Percentiles rank a stretch among this genome's conserved stretches.
phyloP scores from a whole-genome alignment of 1,140 invertebrate genomes.

The Sesamia nonagrioides region DNA sequence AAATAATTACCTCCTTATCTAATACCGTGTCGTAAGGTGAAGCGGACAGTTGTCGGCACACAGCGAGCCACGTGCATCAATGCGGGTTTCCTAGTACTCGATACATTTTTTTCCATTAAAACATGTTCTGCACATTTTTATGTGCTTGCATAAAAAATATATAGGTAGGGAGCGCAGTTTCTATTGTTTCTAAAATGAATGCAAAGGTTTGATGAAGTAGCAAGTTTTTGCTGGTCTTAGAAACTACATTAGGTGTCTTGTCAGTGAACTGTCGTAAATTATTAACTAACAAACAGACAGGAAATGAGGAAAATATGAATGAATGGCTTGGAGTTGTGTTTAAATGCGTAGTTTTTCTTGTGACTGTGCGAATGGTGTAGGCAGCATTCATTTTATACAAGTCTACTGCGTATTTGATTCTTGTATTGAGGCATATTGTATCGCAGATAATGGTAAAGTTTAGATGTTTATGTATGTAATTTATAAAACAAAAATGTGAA shows the following conservation, averaged over 20 bases:
- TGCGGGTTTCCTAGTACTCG: slow-evolving; percentile 49
- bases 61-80: slow-evolving; percentile 32
- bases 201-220: background rate
- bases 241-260: background rate
- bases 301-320: slow-evolving; percentile 21
- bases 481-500: too few species aligned
- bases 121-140: slow-evolving; percentile 32
- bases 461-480: too few species aligned
- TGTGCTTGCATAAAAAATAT: background rate
- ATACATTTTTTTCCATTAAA: slow-evolving; percentile 47
- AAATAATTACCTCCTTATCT: slow-evolving; percentile 20
- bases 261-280: slow-evolving; percentile 8
- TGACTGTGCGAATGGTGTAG: background rate
- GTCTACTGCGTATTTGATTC: background rate
- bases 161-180: background rate
- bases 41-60: slow-evolving; percentile 13
- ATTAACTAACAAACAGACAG: background rate
- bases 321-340: background rate
- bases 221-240: background rate
- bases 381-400: background rate
- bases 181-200: slow-evolving; percentile 15
- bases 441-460: too few species aligned
- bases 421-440: too few species aligned
- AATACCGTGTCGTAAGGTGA: background rate
- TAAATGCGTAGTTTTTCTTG: slow-evolving; percentile 16